Percentiles rank a stretch among this genome's conserved stretches.
Evolutionary conservation across 2,113 vertebrate species (phyloP).

Genomic region (Parotia lawesii): DNA sequence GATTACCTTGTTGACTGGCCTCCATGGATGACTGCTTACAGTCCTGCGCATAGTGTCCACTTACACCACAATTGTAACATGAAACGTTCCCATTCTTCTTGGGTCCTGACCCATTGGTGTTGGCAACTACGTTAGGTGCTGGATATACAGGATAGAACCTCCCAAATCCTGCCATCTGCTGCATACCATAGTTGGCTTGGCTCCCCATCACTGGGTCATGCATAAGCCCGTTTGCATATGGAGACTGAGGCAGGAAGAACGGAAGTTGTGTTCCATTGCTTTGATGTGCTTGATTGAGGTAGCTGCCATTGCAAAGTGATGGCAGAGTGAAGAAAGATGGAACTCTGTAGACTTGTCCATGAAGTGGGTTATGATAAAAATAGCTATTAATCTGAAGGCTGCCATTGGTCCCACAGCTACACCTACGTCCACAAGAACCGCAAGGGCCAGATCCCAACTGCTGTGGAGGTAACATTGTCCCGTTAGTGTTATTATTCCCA

Average conservation of each 20-base stretch:
- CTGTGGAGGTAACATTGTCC: constrained; percentile 71
- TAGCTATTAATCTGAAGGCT: constrained; percentile 77
- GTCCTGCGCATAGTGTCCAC: constrained; percentile 91
- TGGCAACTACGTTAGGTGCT: constrained; percentile 78
- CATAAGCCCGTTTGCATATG: constrained; percentile 81
- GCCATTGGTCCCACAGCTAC: constrained; percentile 85
- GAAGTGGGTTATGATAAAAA: constrained; percentile 80
- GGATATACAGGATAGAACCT: constrained; percentile 83
- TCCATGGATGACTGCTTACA: constrained; percentile 93
- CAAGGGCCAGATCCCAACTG: constrained; percentile 79
- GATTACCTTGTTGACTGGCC: constrained; percentile 90
- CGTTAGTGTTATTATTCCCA: constrained; percentile 70
- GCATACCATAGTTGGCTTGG: constrained; percentile 87
- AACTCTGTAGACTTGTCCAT: constrained; percentile 86
- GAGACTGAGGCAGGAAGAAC: constrained; percentile 83
- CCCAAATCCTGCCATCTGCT: constrained; percentile 87
- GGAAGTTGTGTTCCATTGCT: constrained; percentile 84
- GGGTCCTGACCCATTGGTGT: constrained; percentile 77
- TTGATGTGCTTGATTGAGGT: constrained; percentile 92
- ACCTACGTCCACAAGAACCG: constrained; percentile 87
- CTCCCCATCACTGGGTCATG: constrained; percentile 88
- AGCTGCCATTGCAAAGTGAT: constrained; percentile 88
- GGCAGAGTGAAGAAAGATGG: constrained; percentile 85
- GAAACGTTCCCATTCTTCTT: constrained; percentile 93
- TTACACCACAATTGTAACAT: constrained; percentile 92